Conservation (phyloP, 2,113 vertebrate genomes). For the Podilymbus podiceps region DNA sequence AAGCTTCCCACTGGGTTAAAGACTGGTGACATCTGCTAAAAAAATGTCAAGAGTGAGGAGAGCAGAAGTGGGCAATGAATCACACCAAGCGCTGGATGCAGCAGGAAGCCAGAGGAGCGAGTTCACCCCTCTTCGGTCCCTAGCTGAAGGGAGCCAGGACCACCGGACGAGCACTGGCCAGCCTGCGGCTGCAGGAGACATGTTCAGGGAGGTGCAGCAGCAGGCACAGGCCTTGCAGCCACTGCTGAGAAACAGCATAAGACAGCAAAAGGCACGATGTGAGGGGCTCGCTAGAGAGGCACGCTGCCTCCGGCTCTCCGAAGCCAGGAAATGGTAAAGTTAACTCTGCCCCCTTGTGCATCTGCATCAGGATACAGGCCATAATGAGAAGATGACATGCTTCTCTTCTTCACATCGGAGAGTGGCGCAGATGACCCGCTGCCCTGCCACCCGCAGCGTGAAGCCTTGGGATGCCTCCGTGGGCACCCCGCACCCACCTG, state of each 20-base stretch:
- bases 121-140: background rate
- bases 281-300: accelerated
- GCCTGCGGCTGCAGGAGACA: background rate
- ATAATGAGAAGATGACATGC: background rate
- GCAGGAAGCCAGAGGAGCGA: background rate
- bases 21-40: conserved; percentile 71
- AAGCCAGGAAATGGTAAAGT: background rate
- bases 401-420: background rate
- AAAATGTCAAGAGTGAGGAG: conserved; percentile 30
- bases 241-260: accelerated
- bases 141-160: background rate
- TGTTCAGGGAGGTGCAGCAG: no score
- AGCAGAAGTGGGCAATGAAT: conserved; percentile 31
- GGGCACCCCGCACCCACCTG: accelerated
- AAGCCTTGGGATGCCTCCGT: accelerated
- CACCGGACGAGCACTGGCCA: background rate
- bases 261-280: accelerated
- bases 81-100: background rate
- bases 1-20: conserved; percentile 68
- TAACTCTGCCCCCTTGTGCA: conserved; percentile 5
- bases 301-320: no score
- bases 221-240: background rate
- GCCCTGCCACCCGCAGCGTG: accelerated
- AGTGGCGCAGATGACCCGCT: accelerated
- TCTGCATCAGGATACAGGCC: background rate